Base-by-base conservation (phyloP, 2,113 vertebrate species). In the Ammodytes dubius region DNA sequence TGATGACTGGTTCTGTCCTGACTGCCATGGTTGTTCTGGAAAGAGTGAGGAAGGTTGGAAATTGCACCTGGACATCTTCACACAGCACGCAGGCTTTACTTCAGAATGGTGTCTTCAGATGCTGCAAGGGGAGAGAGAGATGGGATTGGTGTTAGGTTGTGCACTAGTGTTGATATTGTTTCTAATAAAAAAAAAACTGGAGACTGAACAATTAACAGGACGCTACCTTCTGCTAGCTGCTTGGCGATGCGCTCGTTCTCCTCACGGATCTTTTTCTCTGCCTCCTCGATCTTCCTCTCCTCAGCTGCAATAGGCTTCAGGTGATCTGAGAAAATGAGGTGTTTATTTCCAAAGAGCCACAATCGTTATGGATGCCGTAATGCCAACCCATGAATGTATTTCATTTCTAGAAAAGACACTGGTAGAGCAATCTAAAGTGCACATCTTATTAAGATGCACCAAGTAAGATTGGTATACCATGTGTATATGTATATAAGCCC, bases 231-330 rank as follows among this genome's bases (percentile, higher is more conserved):
- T 3, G 96, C 96, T 1, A 97, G 35, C 71, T 96, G 92, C 77
- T 94, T 97, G 37, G 97, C 97, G 2, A 99, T 96, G 19, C 96
- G 96, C 53, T 96, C 96, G 13, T 97, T 90, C 63, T 99, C 97
- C 39, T 97, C 96, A 4, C 95, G 95, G 43, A 91, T 70, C 92
- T 96, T 96, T 6, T 96, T 98, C 91, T 98, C 97, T 76, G 97
- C 97, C 0, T 94, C 96, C 39, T 96, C 98, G 6, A 97, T 4
- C 90, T 94, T 94, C 60, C 93, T 95, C 77, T 99, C 97, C 67
- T 99, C 97, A 0, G 95, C 97, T 0, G 96, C 98, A 46, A 97
- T 87, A 0, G 98, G 98, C 87, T 98, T 98, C 78, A 99, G 87
- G 71, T 97, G 82, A 70, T 96, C 98, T 99, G 88, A 19, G 49